Conservation (phyloP, 2,797 vertebrate species). For the Parauchenoglanis ngamensis region DNA sequence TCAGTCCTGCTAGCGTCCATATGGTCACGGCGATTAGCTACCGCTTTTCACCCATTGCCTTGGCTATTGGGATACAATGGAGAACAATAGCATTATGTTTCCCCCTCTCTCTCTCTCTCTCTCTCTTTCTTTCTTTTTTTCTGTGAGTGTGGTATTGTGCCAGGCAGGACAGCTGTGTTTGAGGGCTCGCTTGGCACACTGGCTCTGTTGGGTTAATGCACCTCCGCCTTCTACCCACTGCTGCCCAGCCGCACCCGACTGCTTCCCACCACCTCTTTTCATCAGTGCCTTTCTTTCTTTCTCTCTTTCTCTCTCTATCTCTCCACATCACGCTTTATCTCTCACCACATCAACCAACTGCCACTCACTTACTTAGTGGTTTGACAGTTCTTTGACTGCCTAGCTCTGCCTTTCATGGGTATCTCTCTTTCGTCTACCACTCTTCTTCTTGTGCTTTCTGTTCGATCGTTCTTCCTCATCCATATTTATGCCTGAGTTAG, state of each 20-base stretch:
- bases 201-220: slow-evolving; percentile 40
- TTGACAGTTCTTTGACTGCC: slow-evolving; percentile 23
- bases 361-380: slow-evolving; percentile 1
- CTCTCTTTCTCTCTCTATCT: neutral
- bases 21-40: slow-evolving; percentile 76
- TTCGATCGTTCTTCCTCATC: slow-evolving; percentile 33
- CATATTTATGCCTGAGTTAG: slow-evolving; percentile 38
- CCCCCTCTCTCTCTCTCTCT: slow-evolving; percentile 34
- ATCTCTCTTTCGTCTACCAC: neutral
- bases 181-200: slow-evolving; percentile 45
- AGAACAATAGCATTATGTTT: slow-evolving; percentile 64
- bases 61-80: slow-evolving; percentile 71
- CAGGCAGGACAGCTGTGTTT: slow-evolving; percentile 58
- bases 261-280: neutral
- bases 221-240: slow-evolving; percentile 51
- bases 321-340: neutral
- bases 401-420: slow-evolving; percentile 20
- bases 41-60: slow-evolving; percentile 68
- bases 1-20: slow-evolving; percentile 66
- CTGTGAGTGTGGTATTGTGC: slow-evolving; percentile 39
- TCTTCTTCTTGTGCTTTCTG: neutral
- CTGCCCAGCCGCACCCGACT: slow-evolving; percentile 7
- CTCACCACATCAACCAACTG: neutral
- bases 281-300: slow-evolving; percentile 3
- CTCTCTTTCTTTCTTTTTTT: slow-evolving; percentile 16